Evolutionary conservation across 2,888 invertebrate species (phyloP).

Genomic region (Odontothrips loti): DNA sequence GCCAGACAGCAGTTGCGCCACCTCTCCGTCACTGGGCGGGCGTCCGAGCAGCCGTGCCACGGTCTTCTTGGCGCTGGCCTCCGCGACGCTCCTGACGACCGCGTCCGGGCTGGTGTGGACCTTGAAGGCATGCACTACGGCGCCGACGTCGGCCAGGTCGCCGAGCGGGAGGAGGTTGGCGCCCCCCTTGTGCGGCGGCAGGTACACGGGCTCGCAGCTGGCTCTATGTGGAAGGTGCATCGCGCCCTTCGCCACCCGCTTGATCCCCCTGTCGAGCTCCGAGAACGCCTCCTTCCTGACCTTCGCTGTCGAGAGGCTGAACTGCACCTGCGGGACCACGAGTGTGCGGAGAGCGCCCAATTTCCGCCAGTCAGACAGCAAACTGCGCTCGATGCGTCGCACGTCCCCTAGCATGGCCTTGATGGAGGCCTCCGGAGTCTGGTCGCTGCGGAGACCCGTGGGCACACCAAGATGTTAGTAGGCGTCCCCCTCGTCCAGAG

Average conservation of each 20-base stretch:
- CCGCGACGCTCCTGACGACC: neutral
- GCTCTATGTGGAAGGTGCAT: neutral
- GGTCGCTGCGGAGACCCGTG: conserved; percentile 34
- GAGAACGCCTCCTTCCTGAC: neutral
- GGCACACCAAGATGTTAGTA: too few species aligned
- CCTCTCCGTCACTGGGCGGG: neutral
- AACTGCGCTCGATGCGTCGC: conserved; percentile 18
- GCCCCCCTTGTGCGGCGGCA: neutral
- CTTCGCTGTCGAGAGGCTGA: neutral
- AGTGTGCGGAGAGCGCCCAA: conserved; percentile 39
- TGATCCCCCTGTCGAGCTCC: neutral
- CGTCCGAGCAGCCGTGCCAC: neutral
- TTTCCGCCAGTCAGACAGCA: conserved; percentile 40
- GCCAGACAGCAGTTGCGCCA: neutral
- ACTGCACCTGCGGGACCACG: conserved; percentile 32
- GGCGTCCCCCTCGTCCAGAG: conserved; percentile 33
- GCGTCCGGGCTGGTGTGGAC: neutral
- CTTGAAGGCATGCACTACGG: neutral
- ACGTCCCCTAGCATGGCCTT: conserved; percentile 29
- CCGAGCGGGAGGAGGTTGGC: neutral
- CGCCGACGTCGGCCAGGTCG: neutral
- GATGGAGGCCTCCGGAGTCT: conserved; percentile 36
- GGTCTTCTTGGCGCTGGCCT: neutral
- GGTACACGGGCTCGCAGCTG: neutral
- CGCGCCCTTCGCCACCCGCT: neutral